These are phyloP conservation scores for Redunca redunca DNA, from an alignment of 2,113 vertebrate genomes.

Conservation along the genomic window DNA sequence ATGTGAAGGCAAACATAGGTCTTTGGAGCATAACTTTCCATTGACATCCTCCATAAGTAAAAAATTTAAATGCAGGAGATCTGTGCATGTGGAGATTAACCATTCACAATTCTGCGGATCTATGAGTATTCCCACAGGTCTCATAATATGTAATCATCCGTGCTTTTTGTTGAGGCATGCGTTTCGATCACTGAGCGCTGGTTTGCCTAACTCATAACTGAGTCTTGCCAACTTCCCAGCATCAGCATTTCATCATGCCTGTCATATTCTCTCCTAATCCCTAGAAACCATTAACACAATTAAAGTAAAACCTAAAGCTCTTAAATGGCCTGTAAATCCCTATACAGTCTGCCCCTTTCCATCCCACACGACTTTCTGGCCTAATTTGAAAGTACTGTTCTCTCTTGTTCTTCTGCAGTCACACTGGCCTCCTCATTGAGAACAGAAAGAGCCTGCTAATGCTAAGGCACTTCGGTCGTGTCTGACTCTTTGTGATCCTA, in stretches of 20 bases:
- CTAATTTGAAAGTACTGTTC: neutral
- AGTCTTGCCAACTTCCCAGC: slow-evolving; percentile 37
- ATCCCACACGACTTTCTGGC: slow-evolving; percentile 28
- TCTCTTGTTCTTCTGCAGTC: neutral
- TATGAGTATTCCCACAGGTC: neutral
- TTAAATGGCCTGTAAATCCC: neutral
- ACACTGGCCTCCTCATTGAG: neutral
- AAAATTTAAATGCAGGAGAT: neutral
- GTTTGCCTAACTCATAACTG: neutral
- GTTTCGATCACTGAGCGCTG: neutral
- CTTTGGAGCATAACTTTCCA: neutral
- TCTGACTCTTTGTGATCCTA: neutral
- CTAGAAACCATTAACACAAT: slow-evolving; percentile 37
- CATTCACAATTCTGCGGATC: neutral
- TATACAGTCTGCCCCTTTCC: neutral
- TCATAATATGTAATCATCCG: neutral
- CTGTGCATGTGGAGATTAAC: neutral
- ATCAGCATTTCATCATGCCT: slow-evolving; percentile 13
- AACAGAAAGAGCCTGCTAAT: neutral
- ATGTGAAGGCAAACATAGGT: neutral
- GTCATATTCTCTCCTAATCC: slow-evolving; percentile 19
- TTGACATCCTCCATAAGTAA: neutral
- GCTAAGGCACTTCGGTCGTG: neutral
- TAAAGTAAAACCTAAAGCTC: slow-evolving; percentile 45
- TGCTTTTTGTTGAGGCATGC: neutral